These are phyloP conservation scores for Grammomys dolichurus DNA, from an alignment of 2,113 vertebrate species.

Conservation along the genomic window DNA sequence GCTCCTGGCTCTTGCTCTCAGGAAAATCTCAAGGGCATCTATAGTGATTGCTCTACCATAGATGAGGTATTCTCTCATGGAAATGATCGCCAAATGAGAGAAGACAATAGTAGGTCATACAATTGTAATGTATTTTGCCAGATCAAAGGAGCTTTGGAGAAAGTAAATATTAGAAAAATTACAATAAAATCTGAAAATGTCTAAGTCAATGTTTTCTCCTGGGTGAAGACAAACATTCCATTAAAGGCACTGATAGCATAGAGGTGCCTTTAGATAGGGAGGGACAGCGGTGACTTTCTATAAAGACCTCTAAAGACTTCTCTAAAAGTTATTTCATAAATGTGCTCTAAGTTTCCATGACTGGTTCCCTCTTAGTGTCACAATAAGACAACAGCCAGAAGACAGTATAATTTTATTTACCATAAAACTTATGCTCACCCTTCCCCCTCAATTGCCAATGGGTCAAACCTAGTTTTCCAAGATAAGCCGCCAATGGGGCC, in stretches of 20 bases:
- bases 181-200: constrained; percentile 19
- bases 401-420: neutral
- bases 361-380: neutral
- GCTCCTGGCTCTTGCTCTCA: neutral
- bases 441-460: neutral
- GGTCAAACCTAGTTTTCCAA: neutral
- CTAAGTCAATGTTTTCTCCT: constrained; percentile 63
- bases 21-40: constrained; percentile 32
- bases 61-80: neutral
- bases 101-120: neutral
- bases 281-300: constrained; percentile 17
- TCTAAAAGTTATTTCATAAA: constrained; percentile 21
- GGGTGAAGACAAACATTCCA: constrained; percentile 17
- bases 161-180: constrained; percentile 46
- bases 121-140: neutral
- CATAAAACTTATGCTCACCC: neutral
- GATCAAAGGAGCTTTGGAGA: constrained; percentile 53
- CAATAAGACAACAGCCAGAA: neutral
- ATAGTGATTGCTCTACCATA: neutral
- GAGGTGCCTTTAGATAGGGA: constrained; percentile 67
- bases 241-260: constrained; percentile 33
- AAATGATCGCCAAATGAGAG: neutral
- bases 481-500: neutral
- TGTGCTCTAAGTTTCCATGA: neutral
- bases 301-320: constrained; percentile 9